Evolutionary conservation across 2,888 invertebrate species (phyloP), one percentile per base, ranked within the genome.

Genomic region (Thereva unica): DNA sequence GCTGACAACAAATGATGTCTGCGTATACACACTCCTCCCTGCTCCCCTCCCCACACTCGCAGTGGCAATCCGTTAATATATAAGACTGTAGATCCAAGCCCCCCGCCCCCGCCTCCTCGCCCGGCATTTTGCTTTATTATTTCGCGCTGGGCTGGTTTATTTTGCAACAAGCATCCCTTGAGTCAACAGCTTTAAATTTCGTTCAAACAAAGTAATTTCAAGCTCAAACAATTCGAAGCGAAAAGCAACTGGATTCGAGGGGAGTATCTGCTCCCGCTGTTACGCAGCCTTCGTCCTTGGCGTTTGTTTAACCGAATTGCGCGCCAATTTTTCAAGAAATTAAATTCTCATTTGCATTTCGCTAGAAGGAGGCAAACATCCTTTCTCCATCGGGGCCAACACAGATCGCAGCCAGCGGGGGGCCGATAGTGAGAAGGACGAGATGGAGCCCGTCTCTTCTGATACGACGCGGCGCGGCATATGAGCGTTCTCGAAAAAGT

Each of bases 311-410:
- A 66, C 55, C 52, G 64, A 68, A 63, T 68, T 68, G 57, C 49
- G 64, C 59, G 65, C 66, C 63, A 50, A 68, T 68, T 68, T 68
- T 67, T 68, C 57, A 53, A 66, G 64, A 68, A 68, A 68, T 68
- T 66, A 68, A 68, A 66, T 68, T 68, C 68, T 66, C 50, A 66
- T 68, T 68, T 66, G 66, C 66, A 68, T 66, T 66, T 66, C 44
- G 42, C 42, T 53, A 23, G 35, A 44, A 34, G 35, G 37, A 35
- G 23, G 10, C 2, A 49, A 23, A 49, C 10, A 2, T 8, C 8
- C 44, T 8, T 44, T 44, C 8, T 44, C 23, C 23, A 23, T 23
- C 23, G 23, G 23, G 23, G 23, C 23, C 23, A 23, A 23, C 23
- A 23, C 23, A 23, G 23, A 23, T n/a, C n/a, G 23, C 23, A 23